These are phyloP conservation scores for Mesoligia furuncula DNA, from an alignment of 2,888 invertebrate species.

Conservation along the genomic window DNA sequence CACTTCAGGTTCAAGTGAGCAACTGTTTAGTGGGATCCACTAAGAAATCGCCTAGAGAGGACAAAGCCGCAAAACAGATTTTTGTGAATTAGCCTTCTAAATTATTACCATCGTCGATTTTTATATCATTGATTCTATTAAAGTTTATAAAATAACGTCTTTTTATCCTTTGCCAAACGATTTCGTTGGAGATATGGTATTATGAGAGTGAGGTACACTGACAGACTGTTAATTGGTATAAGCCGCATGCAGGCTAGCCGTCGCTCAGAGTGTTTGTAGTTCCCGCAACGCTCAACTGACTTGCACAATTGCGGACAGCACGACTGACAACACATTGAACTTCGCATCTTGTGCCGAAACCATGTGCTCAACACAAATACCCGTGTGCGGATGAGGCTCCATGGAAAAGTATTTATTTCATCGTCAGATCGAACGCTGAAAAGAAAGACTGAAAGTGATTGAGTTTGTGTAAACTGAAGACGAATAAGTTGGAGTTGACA, in stretches of 20 bases:
- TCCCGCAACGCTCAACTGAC: neutral
- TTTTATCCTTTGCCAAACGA: neutral
- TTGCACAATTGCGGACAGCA: neutral
- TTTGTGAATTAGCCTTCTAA: neutral
- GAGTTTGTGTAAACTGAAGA: neutral
- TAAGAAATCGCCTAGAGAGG: neutral
- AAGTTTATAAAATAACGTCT: neutral
- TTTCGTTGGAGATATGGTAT: neutral
- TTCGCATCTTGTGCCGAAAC: neutral
- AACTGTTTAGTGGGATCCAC: too few species aligned
- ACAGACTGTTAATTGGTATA: neutral
- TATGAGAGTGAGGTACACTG: neutral
- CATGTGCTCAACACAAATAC: neutral
- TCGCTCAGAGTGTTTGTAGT: neutral
- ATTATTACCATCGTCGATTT: neutral
- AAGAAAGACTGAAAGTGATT: neutral
- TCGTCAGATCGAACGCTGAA: neutral
- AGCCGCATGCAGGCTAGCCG: neutral
- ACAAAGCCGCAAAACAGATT: neutral
- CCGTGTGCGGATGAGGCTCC: neutral
- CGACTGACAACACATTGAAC: neutral
- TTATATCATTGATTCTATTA: neutral
- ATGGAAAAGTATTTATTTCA: neutral
- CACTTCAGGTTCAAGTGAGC: neutral
- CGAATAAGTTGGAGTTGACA: neutral